Evolutionary conservation across 2,888 invertebrate species (phyloP), one percentile per base, ranked within the genome.

Genomic region (Lapara coniferarum): DNA sequence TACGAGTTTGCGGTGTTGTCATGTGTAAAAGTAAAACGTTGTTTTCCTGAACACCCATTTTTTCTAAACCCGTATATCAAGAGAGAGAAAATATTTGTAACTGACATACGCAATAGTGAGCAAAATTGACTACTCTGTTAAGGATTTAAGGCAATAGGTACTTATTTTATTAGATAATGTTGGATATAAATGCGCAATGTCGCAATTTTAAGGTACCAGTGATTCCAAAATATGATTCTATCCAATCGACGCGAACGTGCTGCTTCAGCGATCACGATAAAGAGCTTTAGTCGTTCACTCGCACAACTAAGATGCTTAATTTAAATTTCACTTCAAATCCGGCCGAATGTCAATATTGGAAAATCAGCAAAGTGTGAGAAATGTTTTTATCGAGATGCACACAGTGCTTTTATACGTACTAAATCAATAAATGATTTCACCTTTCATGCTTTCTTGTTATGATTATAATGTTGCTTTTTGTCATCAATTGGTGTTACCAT

Each of bases 141-240:
- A 10, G 19, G 63, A 19, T 49, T 63, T 49, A 8, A 19, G 12
- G 13, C 19, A 49, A 49, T 49, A 19, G 46, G 46, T 63, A 13
- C 44, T 46, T 46, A 16, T 5, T 57, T 14, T 19, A 16, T 63
- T 19, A 19, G 49, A 49, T 16, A 46, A 10, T 46, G 46, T n/a
- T 19, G 44, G 56, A 25, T 25, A 19, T 56, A 37, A 56, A 63
- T 19, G 63, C 13, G 46, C 46, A 49, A 49, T 19, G 49, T 49
- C 19, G 19, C 46, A 63, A 16, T 63, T 49, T 46, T 19, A 19
- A 59, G 63, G 63, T 63, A n/a, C 53, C 8, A 44, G 59, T 63
- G 49, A 63, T 13, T 63, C 49, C 12, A 59, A 59, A 63, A 49
- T 63, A 49, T 63, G 46, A 63, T 63, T 63, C 49, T 46, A 49